phyloP scores from a whole-genome alignment of 2,888 invertebrate species.

The Cerastis rubricosa region DNA sequence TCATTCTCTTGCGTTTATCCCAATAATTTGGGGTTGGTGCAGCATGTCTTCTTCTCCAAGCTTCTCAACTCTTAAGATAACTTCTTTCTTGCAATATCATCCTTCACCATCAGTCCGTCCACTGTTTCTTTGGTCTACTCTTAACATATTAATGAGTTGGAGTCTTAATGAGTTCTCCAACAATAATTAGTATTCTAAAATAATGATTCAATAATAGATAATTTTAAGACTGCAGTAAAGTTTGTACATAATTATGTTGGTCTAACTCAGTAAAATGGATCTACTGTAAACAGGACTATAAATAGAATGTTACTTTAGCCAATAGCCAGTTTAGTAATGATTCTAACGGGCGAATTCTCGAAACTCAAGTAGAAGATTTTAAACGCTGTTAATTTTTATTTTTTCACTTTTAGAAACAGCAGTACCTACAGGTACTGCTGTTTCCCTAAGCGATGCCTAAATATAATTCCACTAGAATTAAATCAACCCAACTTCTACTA shows the following conservation, averaged over 20 bases:
- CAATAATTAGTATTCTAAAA: constrained; percentile 5
- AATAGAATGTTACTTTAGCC: neutral
- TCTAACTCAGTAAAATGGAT: constrained; percentile 18
- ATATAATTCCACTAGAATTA: neutral
- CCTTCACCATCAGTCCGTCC: too few species aligned
- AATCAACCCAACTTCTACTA: too few species aligned
- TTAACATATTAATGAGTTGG: too few species aligned
- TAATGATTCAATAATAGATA: constrained; percentile 9
- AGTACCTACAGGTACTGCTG: neutral
- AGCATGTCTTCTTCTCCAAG: too few species aligned
- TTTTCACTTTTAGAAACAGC: neutral
- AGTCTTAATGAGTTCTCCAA: neutral
- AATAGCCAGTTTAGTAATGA: neutral
- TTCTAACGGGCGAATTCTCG: neutral
- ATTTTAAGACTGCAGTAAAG: neutral
- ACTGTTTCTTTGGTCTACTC: too few species aligned
- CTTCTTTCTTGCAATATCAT: too few species aligned
- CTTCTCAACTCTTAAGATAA: too few species aligned
- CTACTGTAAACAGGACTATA: neutral
- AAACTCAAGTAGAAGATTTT: neutral
- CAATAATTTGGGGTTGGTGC: too few species aligned
- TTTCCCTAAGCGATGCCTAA: neutral
- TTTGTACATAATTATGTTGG: neutral
- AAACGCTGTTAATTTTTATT: neutral
- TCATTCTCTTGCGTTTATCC: too few species aligned